These are phyloP conservation scores for Papilio glaucus DNA, from an alignment of 1,140 invertebrate species.

Conservation along the genomic window DNA sequence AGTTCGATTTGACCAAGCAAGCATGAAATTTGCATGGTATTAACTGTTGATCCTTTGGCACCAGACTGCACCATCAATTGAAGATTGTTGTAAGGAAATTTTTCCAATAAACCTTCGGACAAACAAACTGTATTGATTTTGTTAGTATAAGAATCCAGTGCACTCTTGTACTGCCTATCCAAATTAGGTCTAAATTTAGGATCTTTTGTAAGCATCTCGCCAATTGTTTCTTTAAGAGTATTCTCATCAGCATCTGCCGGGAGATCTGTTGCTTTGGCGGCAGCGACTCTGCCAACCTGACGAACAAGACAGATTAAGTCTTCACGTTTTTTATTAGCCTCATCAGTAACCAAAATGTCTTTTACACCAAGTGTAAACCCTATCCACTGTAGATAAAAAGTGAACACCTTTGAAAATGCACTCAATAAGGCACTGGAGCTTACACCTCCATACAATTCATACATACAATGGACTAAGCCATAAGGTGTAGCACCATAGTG, in stretches of 20 bases:
- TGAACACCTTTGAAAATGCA: conserved; percentile 96
- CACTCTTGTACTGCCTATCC: conserved; percentile 94
- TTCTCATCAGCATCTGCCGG: conserved; percentile 83
- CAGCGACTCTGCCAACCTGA: conserved; percentile 86
- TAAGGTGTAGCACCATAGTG: conserved; percentile 98
- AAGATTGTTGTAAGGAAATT: conserved; percentile 97
- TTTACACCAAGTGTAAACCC: conserved; percentile 98
- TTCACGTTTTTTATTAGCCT: conserved; percentile 89
- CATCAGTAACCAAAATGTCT: conserved; percentile 93
- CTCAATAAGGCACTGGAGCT: conserved; percentile 92
- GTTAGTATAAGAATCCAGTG: conserved; percentile 93
- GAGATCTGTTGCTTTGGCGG: conserved; percentile 89
- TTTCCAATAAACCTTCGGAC: conserved; percentile 90
- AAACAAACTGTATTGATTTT: conserved; percentile 94
- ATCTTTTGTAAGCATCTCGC: conserved; percentile 89
- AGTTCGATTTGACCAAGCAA: conserved; percentile 98
- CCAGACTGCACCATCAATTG: conserved; percentile 99
- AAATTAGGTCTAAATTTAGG: conserved; percentile 89
- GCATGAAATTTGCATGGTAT: conserved; percentile 99
- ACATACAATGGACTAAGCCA: conserved; percentile 96
- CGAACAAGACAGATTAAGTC: conserved; percentile 88
- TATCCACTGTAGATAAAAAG: conserved; percentile 93
- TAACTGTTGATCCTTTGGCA: conserved; percentile 98
- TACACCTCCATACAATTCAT: conserved; percentile 96
- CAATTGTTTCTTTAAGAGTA: conserved; percentile 87